phyloP scores from a whole-genome alignment of 92 coral and sea anemone species.

The Palythoa grandis region DNA sequence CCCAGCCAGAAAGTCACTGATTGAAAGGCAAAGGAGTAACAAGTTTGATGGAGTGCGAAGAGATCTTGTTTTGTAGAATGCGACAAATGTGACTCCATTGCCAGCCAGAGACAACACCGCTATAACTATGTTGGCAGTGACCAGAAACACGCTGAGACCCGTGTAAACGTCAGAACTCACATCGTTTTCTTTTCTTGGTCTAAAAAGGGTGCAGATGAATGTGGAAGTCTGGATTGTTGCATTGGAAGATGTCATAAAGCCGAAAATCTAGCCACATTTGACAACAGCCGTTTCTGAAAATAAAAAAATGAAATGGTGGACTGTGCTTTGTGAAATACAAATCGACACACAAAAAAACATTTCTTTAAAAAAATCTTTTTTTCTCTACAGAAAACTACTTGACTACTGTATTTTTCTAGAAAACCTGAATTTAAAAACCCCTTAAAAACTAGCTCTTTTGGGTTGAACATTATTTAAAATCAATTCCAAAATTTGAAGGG shows the following conservation, averaged over 20 bases:
- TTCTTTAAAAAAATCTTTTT: too few species aligned
- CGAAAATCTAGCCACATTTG: neutral
- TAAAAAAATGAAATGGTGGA: too few species aligned
- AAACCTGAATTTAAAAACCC: too few species aligned
- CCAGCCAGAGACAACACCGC: constrained; percentile 29
- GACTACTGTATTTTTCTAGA: too few species aligned
- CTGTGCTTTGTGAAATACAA: too few species aligned
- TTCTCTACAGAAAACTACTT: too few species aligned
- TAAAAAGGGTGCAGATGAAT: constrained; percentile 3
- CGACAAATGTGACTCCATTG: constrained; percentile 45
- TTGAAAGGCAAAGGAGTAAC: constrained; percentile 45
- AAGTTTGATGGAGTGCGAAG: constrained; percentile 57
- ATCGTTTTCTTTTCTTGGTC: neutral
- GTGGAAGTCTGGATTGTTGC: neutral
- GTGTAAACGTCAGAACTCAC: neutral
- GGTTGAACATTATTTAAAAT: too few species aligned
- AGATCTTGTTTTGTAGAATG: constrained; percentile 37
- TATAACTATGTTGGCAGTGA: constrained; percentile 25
- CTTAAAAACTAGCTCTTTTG: too few species aligned
- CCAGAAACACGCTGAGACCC: constrained; percentile 35
- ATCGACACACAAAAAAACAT: too few species aligned
- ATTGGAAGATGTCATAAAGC: neutral
- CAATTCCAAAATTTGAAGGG: too few species aligned
- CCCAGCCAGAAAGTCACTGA: constrained; percentile 57
- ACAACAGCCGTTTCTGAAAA: neutral